Base-by-base conservation (phyloP, 2,888 invertebrate genomes). In the Cataglyphis cursor region DNA sequence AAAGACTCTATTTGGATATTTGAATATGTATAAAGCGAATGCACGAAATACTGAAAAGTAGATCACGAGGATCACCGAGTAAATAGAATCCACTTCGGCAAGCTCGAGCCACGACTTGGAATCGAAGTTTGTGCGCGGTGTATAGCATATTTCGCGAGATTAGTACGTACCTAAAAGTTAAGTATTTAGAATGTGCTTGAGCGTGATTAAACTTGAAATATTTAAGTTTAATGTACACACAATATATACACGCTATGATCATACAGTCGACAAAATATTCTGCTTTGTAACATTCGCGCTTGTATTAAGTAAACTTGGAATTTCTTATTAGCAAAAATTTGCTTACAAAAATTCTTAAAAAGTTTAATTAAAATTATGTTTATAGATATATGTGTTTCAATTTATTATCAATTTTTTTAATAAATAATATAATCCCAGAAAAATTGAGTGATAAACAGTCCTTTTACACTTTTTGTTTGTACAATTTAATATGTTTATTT, bases 21-120 rank as follows among this genome's bases (percentile, higher is more conserved):
- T 89, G 89, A 89, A 89, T 89, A 89, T 89, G 89, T 85, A 89
- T 87, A 83, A 85, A 68, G 82, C 51, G 81, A 85, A 81, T 81
- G 41, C 21, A 64, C 68, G 48, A 76, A 66, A 73, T 84, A 73
- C 74, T 75, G 81, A 80, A 87, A 87, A 87, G 89, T 87, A 76
- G 89, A 89, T 89, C 89, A 87, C 80, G 83, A 83, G 89, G 86
- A 89, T 89, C 87, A 76, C 57, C 74, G 68, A 66, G 86, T 86
- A 89, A 87, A 87, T 86, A 87, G 88, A 84, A 83, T 84, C 80
- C 73, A 87, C 85, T 85, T 88, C 65, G 48, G 44, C 48, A 72
- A 64, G 65, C 75, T 54, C 48, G 66, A 80, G 59, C 12, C 68
- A 15, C 73, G 81, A 82, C 75, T 83, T 84, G 31, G 75, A 84